Evolutionary conservation across 64 coral and sea anemone genomes (phyloP).

Genomic region (Platygyra sinensis): DNA sequence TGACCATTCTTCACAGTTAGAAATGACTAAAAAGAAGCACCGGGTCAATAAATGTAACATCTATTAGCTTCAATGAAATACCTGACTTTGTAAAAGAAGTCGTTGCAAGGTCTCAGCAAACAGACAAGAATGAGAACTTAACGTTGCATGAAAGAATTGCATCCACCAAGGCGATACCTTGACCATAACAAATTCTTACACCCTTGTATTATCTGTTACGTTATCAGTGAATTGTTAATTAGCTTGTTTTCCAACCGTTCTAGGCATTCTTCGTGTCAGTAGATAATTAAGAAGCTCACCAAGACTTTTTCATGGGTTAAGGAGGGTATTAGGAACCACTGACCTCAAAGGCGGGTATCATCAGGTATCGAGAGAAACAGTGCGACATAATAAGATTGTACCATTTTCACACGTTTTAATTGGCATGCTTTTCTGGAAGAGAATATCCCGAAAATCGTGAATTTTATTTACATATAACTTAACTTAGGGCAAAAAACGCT

Average conservation of each 20-base stretch:
- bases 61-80: background rate
- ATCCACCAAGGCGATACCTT: background rate
- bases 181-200: conserved; percentile 21
- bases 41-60: background rate
- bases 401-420: too few relatives aligned
- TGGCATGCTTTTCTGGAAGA: too few relatives aligned
- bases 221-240: conserved; percentile 3
- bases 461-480: too few relatives aligned
- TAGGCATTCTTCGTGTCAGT: background rate
- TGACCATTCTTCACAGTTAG: too few relatives aligned
- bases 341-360: too few relatives aligned
- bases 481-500: too few relatives aligned
- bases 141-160: background rate
- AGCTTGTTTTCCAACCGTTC: background rate
- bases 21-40: background rate
- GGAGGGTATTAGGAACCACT: too few relatives aligned
- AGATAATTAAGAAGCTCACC: too few relatives aligned
- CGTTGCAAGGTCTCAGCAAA: background rate
- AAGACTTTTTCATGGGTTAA: too few relatives aligned
- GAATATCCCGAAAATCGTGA: too few relatives aligned
- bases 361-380: too few relatives aligned
- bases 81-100: background rate
- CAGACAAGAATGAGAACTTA: background rate
- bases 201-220: background rate
- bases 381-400: too few relatives aligned